Conservation (phyloP, 2,113 vertebrate species). For the Forbesichthys papilliferus region DNA sequence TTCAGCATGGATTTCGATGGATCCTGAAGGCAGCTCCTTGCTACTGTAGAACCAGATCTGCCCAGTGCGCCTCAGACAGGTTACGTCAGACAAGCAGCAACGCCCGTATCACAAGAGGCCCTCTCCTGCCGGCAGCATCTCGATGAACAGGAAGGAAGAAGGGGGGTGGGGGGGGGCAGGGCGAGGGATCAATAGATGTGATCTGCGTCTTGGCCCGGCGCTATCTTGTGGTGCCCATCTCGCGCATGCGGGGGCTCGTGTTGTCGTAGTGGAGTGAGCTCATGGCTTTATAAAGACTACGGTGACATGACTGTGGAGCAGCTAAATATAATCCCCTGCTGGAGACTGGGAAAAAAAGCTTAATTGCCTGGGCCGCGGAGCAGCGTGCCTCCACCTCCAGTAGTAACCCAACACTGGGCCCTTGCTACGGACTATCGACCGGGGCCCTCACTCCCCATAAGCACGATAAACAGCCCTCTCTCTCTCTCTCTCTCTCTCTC, state of each 20-base stretch:
- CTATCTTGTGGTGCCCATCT: constrained; percentile 68
- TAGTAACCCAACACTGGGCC: constrained; percentile 72
- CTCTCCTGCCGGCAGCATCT: constrained; percentile 60
- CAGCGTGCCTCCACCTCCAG: constrained; percentile 43
- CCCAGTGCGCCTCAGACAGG: constrained; percentile 66
- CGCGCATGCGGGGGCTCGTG: constrained; percentile 66
- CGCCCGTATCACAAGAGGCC: constrained; percentile 60
- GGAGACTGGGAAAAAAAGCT: constrained; percentile 67
- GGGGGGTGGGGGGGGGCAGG: constrained; percentile 33
- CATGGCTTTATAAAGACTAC: constrained; percentile 80
- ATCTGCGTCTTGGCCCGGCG: constrained; percentile 72
- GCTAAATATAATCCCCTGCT: constrained; percentile 81
- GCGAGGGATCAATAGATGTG: constrained; percentile 76
- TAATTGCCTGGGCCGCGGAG: constrained; percentile 71
- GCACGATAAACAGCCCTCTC: constrained; percentile 46
- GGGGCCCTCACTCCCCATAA: constrained; percentile 50
- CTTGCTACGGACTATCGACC: constrained; percentile 70
- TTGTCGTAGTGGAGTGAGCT: constrained; percentile 78
- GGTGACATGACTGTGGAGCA: constrained; percentile 69
- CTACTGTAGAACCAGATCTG: constrained; percentile 58
- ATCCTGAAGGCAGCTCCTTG: constrained; percentile 62
- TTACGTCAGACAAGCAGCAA: constrained; percentile 68
- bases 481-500: constrained; percentile 37
- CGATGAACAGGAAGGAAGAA: constrained; percentile 72
- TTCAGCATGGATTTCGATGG: constrained; percentile 35